A percentile compares a stretch with the other conserved stretches of the same genome.
phyloP scores from a whole-genome alignment of 2,113 vertebrate genomes.

The Thunnus maccoyii region DNA sequence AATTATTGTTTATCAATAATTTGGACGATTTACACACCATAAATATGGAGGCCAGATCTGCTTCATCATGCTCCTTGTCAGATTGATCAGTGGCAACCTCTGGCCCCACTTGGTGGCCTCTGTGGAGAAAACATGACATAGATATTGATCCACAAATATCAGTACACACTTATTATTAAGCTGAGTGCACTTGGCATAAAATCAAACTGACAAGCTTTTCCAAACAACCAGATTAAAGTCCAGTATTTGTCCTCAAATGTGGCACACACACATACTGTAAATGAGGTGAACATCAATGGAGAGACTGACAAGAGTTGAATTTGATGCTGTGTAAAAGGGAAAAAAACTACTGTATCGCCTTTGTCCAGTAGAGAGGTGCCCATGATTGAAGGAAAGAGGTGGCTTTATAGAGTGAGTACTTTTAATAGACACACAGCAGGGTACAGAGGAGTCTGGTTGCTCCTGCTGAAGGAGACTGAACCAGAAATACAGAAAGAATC shows the following conservation, averaged over 20 bases:
- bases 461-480: background rate
- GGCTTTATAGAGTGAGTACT: background rate
- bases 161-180: too few species aligned
- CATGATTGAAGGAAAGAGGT: background rate
- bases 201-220: too few species aligned
- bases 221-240: too few species aligned
- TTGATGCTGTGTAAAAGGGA: too few species aligned
- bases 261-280: too few species aligned
- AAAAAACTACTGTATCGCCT: background rate
- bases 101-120: too few species aligned
- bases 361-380: background rate
- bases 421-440: background rate
- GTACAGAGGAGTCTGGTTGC: background rate
- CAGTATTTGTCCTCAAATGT: too few species aligned
- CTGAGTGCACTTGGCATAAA: too few species aligned
- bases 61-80: background rate
- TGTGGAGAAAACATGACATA: background rate
- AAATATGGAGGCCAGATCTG: slow-evolving; percentile 22
- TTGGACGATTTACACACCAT: background rate
- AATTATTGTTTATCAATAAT: too few species aligned
- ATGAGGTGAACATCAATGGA: too few species aligned
- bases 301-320: too few species aligned
- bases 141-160: too few species aligned
- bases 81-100: background rate
- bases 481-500: background rate